Conservation (phyloP, 2,113 vertebrate genomes). For the Psephotus haematonotus region DNA sequence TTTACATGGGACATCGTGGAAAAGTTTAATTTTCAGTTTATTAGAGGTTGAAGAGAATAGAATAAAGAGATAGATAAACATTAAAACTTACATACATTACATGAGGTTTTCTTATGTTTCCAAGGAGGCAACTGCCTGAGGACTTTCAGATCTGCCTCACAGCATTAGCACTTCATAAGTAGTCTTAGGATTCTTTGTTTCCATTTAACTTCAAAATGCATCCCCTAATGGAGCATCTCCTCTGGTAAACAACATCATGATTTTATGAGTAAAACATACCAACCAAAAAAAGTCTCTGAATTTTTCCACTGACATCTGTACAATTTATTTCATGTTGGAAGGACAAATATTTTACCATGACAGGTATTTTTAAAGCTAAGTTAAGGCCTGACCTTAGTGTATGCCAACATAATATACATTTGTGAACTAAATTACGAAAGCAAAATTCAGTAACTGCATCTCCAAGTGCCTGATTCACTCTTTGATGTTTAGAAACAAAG, state of each 20-base stretch:
- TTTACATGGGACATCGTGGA: not conserved
- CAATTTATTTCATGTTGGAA: not conserved
- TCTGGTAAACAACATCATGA: not conserved
- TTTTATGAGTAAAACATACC: not conserved
- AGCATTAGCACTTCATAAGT: not conserved
- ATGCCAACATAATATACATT: not conserved
- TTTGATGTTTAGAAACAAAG: not conserved
- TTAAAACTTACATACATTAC: not conserved
- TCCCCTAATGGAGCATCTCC: not conserved
- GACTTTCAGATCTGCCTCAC: not conserved
- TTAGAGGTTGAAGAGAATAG: not conserved
- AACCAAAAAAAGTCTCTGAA: not conserved
- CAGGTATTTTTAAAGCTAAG: not conserved
- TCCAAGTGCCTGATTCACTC: not conserved
- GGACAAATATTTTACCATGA: not conserved
- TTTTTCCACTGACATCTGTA: not conserved
- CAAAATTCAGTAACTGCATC: not conserved
- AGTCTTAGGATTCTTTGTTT: not conserved
- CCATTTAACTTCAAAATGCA: not conserved
- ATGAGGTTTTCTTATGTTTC: not conserved
- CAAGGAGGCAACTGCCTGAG: not conserved
- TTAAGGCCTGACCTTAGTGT: not conserved
- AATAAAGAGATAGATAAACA: not conserved
- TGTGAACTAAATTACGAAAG: not conserved
- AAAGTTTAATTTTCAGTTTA: not conserved